Percentiles rank a stretch among this genome's conserved stretches.
These are phyloP conservation scores for Tipula helvola DNA, from an alignment of 2,888 invertebrate species.

Conservation along the genomic window DNA sequence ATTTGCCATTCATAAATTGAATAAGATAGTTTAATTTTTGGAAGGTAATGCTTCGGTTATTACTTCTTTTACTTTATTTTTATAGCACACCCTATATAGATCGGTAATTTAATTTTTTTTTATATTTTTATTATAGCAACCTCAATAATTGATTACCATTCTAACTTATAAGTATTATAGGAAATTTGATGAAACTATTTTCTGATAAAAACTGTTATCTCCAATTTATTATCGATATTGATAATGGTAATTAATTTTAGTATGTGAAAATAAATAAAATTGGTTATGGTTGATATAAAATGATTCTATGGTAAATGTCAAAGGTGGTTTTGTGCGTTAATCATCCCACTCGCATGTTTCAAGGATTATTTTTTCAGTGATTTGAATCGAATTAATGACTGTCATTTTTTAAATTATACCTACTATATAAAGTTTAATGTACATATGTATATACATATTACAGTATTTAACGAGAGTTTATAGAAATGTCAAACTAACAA, in stretches of 20 bases:
- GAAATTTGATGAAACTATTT: not conserved
- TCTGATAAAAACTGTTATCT: not conserved
- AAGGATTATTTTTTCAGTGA: not conserved
- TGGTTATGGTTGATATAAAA: not conserved
- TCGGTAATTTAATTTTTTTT: not conserved
- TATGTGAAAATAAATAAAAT: not conserved
- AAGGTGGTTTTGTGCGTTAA: not conserved
- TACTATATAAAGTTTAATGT: no score
- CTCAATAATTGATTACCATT: not conserved
- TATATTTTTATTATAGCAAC: not conserved
- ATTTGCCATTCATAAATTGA: no score
- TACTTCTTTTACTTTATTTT: no score
- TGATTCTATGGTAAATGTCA: not conserved
- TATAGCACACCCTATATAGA: no score
- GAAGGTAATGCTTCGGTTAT: no score
- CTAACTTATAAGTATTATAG: not conserved
- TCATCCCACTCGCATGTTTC: not conserved
- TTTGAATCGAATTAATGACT: not conserved
- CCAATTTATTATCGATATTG: not conserved
- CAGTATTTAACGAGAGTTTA: no score
- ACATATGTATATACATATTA: no score
- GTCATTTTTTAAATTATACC: no score
- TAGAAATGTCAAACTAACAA: no score
- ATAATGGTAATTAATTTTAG: not conserved
- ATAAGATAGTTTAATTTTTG: no score